Base-by-base conservation (phyloP, 2,888 invertebrate genomes). In the Tromatobia lineatoria region DNA sequence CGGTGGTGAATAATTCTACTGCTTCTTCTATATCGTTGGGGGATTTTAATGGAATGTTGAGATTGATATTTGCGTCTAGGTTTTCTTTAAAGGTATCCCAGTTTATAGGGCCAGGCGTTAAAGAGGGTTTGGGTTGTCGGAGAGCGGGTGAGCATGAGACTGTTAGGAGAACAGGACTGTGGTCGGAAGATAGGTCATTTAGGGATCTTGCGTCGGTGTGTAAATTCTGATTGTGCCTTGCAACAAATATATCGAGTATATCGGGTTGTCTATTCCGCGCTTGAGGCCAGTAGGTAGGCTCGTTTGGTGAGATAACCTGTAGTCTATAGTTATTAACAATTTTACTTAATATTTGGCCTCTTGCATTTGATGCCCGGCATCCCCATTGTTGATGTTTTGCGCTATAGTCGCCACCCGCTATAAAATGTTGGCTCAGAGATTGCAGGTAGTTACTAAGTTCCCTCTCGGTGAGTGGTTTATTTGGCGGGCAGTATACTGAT, bases 211-310 rank as follows among this genome's bases (percentile, higher is more conserved):
- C 69, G 25, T 73, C 45, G 18, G 78, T 75, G 71, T 83, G 85
- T 45, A 83, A 81, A 52, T 64, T 18, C 3, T 73, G 45, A 34
- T 86, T 86, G 6, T 80, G 82, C 66, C 87, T 86, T 13, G 85
- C 80, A 2, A 88, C 80, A 54, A 86, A 88, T 64, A 90, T 83
- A 67, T 88, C 88, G 1, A 89, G 64, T 20, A 89, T 66, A 42
- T 90, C 88, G 2, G 90, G 89, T 25, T 82, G 80, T 86, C 88
- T 88, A 13, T 81, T 82, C 20, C 64, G 52, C 71, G 88, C 15
- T 13, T 45, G 45, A 50, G 50, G 50, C 50, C 3, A 2, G 29
- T 2, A 29, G 6, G 29, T 29, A 29, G 29, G 3, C 29, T 29
- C 29, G 29, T 29, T 50, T 50, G 50, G 82, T 20, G 88, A 86